phyloP scores from a whole-genome alignment of 1,140 invertebrate species.

The Ceratoteleas bidentatus region DNA sequence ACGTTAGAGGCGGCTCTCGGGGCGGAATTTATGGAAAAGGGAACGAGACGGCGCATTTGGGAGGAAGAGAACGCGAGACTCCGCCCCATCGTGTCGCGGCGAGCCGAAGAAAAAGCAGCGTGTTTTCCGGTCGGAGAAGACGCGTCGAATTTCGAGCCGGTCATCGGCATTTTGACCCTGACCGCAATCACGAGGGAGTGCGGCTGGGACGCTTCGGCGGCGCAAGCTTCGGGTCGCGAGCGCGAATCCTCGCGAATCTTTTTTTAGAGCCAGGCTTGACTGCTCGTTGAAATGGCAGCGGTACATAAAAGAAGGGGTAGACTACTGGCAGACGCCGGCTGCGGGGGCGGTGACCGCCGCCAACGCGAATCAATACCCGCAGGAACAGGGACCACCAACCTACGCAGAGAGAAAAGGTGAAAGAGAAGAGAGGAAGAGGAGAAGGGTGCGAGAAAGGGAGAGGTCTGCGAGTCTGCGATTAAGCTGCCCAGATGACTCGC shows the following conservation, averaged over 20 bases:
- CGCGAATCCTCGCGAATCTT: slow-evolving; percentile 46
- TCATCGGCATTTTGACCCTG: slow-evolving; percentile 62
- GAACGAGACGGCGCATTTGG: not conserved
- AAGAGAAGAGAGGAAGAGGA: slow-evolving; percentile 64
- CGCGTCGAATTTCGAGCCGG: slow-evolving; percentile 27
- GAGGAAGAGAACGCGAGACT: not conserved
- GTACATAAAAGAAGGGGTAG: slow-evolving; percentile 75
- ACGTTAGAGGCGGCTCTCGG: slow-evolving; percentile 31
- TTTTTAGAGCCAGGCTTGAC: slow-evolving; percentile 59
- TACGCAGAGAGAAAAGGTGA: slow-evolving; percentile 69
- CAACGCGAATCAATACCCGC: slow-evolving; percentile 82
- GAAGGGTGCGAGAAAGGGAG: slow-evolving; percentile 61
- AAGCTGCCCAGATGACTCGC: slow-evolving; percentile 46
- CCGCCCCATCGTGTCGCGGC: too few relatives aligned
- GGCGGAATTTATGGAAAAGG: slow-evolving; percentile 31
- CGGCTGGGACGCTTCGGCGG: slow-evolving; percentile 30
- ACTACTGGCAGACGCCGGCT: slow-evolving; percentile 80
- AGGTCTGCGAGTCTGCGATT: slow-evolving; percentile 49
- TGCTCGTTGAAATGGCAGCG: slow-evolving; percentile 76
- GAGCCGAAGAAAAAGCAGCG: slow-evolving; percentile 4
- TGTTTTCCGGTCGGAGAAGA: slow-evolving; percentile 31
- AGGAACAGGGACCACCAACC: slow-evolving; percentile 80
- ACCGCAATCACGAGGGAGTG: slow-evolving; percentile 40
- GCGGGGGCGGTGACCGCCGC: slow-evolving; percentile 81
- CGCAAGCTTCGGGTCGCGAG: slow-evolving; percentile 34